phyloP scores from a whole-genome alignment of 2,113 vertebrate species.

The Balaeniceps rex region DNA sequence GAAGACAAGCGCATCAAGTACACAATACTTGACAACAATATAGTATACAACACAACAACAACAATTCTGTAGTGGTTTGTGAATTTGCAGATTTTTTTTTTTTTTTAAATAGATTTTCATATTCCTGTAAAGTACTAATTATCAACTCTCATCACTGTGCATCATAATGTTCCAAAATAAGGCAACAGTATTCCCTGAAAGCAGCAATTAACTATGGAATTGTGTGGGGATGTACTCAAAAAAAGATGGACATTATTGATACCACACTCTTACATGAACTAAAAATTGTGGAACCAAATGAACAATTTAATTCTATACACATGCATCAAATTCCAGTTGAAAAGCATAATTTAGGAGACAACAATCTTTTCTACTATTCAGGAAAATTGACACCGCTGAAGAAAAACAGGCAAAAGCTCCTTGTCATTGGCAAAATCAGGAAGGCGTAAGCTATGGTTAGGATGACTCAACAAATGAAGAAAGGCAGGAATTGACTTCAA shows the following conservation, averaged over 20 bases:
- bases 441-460: neutral
- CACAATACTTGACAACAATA: neutral
- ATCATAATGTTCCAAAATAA: neutral
- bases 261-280: neutral
- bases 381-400: neutral
- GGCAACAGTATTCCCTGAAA: neutral
- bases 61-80: neutral
- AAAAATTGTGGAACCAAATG: neutral
- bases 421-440: neutral
- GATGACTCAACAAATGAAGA: neutral
- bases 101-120: neutral
- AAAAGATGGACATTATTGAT: rapidly evolving
- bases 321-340: neutral
- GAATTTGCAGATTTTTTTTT: neutral
- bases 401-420: neutral
- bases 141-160: neutral
- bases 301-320: neutral
- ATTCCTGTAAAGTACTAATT: neutral
- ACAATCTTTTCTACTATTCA: neutral
- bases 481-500: neutral
- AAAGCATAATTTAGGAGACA: neutral
- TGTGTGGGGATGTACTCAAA: neutral
- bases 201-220: neutral
- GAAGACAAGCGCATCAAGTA: neutral
- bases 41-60: neutral